Evolutionary conservation across 2,888 invertebrate species (phyloP), one percentile per base, ranked within the genome.

Genomic region (Uloborus plumipes): DNA sequence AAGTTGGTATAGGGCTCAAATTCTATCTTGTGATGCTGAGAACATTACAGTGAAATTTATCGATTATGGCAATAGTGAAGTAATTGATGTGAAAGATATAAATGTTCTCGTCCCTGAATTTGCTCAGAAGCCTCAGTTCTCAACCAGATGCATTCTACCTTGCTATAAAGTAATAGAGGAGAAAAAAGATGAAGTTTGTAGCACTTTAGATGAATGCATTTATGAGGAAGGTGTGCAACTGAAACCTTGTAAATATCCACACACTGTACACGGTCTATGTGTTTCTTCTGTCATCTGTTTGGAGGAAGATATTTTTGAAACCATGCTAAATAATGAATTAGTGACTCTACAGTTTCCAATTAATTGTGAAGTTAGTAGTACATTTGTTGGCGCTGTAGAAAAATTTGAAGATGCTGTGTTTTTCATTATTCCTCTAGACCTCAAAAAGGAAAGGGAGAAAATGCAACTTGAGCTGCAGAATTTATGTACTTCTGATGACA

Each of bases 31-130:
- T 14, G 22, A 59, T 22, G 66, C 59, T 1, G 51, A 70, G 7
- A 59, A 61, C 49, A 47, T 84, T 13, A 64, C 49, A 62, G 88
- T 89, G 7, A 85, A 86, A 20, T 89, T 88, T 86, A 87, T 88
- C 49, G 89, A 89, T 85, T 89, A 88, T 86, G 89, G 89, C n/a
- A 88, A 88, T 75, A 85, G 85, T 20, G 88, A 88, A 65, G 75
- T 64, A 9, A 69, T 76, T 14, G 18, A 66, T 18, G 47, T 22
- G n/a, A 61, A 74, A 14, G 26, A 59, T 58, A 65, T 84, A 11
- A 47, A 55, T 18, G 69, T 73, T 49, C 65, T 80, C 18, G 20
- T 59, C 16, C 20, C 69, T 6, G 75, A 78, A 18, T 84, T 84
- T 65, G 16, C 39, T 2, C 49, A 16, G 3, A 49, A 65, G 31